phyloP scores from a whole-genome alignment of 2,113 vertebrate species.

The Poeciliopsis prolifica region DNA sequence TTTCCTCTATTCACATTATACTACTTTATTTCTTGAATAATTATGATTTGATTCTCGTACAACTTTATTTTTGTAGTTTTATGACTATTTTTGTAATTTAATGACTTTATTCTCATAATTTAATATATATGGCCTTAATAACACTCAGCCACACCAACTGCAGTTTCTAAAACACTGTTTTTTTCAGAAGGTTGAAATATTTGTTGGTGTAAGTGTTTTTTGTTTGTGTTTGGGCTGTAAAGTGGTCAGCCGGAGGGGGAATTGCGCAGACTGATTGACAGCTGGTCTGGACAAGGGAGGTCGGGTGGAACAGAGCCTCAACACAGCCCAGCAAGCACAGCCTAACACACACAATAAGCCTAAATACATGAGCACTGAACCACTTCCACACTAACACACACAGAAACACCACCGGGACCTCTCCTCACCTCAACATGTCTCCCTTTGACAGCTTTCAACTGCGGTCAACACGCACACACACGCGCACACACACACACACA shows the following conservation, averaged over 20 bases:
- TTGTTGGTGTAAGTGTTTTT: conserved; percentile 2
- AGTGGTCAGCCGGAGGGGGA: background rate
- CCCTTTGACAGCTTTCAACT: conserved; percentile 63
- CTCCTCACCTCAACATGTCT: conserved; percentile 65
- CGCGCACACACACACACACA: too few relatives aligned
- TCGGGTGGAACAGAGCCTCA: conserved; percentile 62
- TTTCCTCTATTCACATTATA: too few relatives aligned
- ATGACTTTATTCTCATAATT: too few relatives aligned
- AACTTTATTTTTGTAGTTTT: too few relatives aligned
- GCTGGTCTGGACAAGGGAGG: conserved; percentile 51
- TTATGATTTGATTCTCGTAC: too few relatives aligned
- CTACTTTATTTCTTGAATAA: too few relatives aligned
- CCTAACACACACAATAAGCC: conserved; percentile 18
- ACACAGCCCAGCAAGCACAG: conserved; percentile 53
- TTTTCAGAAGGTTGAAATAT: background rate
- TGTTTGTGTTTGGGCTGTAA: background rate
- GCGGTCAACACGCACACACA: conserved; percentile 46
- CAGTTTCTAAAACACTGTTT: background rate
- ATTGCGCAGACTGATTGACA: conserved; percentile 58
- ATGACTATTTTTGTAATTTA: too few relatives aligned
- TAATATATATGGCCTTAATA: too few relatives aligned
- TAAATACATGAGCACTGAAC: conserved; percentile 45
- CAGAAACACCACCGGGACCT: conserved; percentile 52
- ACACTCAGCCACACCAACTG: background rate
- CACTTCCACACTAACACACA: conserved; percentile 21